A percentile compares a stretch with the other conserved stretches of the same genome.
These are phyloP conservation scores for Paramisgurnus dabryanus DNA, from an alignment of 2,113 vertebrate species.

Conservation along the genomic window DNA sequence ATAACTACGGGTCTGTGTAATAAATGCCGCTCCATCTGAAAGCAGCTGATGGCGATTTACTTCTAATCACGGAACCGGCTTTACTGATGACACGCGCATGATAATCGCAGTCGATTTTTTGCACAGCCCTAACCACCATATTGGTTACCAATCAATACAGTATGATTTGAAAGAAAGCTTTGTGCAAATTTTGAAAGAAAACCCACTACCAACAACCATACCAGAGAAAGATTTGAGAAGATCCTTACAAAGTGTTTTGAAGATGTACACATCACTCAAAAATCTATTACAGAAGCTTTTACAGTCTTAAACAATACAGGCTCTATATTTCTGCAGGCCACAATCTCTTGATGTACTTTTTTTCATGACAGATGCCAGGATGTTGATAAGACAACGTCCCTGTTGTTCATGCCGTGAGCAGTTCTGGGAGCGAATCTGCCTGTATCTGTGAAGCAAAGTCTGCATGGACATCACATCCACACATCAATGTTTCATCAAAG, in stretches of 20 bases:
- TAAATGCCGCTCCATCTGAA: no score
- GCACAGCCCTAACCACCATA: no score
- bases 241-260: not conserved
- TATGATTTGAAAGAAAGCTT: no score
- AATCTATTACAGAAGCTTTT: conserved; percentile 7
- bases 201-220: no score
- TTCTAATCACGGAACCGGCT: no score
- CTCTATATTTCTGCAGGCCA: conserved; percentile 1
- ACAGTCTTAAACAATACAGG: not conserved
- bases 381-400: not conserved
- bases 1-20: no score
- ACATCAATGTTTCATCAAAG: not conserved
- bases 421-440: not conserved
- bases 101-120: no score
- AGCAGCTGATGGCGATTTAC: no score
- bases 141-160: no score
- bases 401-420: not conserved
- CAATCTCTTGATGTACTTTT: conserved; percentile 20
- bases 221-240: not conserved
- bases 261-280: not conserved
- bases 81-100: no score
- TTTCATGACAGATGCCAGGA: conserved; percentile 12
- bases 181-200: no score
- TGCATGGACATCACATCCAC: not conserved
- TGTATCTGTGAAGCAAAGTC: not conserved